Conservation (phyloP, 2,797 vertebrate species). For the Acanthurus leucopareius region DNA sequence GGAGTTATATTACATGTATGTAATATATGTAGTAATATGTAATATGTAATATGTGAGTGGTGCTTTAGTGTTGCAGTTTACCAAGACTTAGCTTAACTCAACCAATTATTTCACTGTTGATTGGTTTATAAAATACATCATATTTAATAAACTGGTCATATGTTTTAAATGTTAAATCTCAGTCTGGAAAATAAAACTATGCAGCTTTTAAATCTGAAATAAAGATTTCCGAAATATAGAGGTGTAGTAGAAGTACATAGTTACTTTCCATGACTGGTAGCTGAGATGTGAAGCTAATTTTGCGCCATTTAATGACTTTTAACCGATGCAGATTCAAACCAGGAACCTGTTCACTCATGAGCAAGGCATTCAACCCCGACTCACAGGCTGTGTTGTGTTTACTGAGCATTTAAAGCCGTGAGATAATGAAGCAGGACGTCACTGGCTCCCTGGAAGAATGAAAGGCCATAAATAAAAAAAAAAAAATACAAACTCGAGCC, state of each 20-base stretch:
- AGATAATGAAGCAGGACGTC: background rate
- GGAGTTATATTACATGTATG: too few relatives aligned
- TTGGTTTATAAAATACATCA: background rate
- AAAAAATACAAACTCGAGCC: background rate
- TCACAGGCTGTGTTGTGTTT: background rate
- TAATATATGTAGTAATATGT: too few relatives aligned
- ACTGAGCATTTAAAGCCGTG: background rate
- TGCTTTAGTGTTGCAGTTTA: background rate
- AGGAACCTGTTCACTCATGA: background rate
- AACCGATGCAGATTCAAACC: background rate
- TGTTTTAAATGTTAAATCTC: background rate
- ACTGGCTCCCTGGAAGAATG: background rate
- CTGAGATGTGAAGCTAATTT: background rate
- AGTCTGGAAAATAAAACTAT: background rate
- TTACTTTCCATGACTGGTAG: background rate
- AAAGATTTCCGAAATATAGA: too few relatives aligned
- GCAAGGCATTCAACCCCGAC: background rate
- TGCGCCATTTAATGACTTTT: conserved; percentile 2
- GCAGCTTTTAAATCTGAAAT: too few relatives aligned
- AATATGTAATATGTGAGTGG: too few relatives aligned
- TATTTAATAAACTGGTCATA: background rate
- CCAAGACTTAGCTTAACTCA: background rate
- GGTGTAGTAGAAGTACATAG: background rate
- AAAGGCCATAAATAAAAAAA: background rate
- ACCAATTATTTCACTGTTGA: background rate